Base-by-base conservation (phyloP, 1,140 invertebrate genomes). In the Diploscapter pachys region DNA sequence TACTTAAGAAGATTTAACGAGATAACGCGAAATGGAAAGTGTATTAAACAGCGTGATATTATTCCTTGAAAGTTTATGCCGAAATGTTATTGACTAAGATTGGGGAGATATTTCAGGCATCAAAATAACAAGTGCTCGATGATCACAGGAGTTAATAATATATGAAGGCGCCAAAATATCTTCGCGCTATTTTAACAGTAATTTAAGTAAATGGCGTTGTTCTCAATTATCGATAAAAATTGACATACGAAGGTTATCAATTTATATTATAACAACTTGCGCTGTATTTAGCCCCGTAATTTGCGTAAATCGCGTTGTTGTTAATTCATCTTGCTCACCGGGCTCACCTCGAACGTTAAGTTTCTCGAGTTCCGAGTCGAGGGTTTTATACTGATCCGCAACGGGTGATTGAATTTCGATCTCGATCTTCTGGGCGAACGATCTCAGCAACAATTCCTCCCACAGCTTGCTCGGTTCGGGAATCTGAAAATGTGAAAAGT, bases 361-460 rank as follows among this genome's bases (percentile, higher is more conserved):
- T 49, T 74, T 74, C 59, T 65, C 64, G 2, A 74, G 57, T 69
- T 74, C 73, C 6, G 54, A 62, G 64, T 74, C 64, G 11, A 74
- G 66, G 49, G 68, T 74, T 52, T 74, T 74, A 53, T 66, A 64
- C 53, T 55, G 49, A 63, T 74, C 64, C 3, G 64, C 31, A n/a
- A 64, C 63, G 31, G 73, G 73, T 2, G 55, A 61, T 9, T 65
- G 55, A 61, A 74, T 63, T 55, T 74, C 73, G 13, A 69, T 56
- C 53, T 74, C 73, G n/a, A 74, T 67, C 55, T 69, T 68, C 4
- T 74, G 73, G 61, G 73, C 73, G 54, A 74, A 74, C 6, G 65
- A 68, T n/a, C 73, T 56, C 8, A 74, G 73, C 49, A 74, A 74
- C 2, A 74, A 51, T 48, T 74, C 73, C 64, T 74, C 73, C 73